Evolutionary conservation across 2,113 vertebrate species (phyloP).

Genomic region (Monopterus albus): DNA sequence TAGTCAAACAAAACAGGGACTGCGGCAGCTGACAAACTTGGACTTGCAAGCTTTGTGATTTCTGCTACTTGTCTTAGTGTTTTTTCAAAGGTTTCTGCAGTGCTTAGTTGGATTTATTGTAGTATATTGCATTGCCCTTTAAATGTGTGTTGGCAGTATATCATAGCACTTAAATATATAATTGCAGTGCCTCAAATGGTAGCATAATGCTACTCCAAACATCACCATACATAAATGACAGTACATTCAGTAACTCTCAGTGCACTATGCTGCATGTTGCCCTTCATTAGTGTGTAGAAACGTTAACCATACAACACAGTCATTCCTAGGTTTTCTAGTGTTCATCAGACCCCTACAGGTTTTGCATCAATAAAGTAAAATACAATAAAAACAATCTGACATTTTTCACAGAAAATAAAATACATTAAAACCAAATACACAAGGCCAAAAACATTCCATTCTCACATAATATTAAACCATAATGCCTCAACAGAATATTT

Average conservation of each 20-base stretch:
- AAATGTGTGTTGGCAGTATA: slow-evolving; percentile 81
- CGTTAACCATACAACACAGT: slow-evolving; percentile 80
- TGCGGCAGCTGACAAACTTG: slow-evolving; percentile 78
- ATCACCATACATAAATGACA: slow-evolving; percentile 86
- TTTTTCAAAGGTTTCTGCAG: slow-evolving; percentile 73
- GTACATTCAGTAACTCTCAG: slow-evolving; percentile 87
- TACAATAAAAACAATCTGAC: slow-evolving; percentile 82
- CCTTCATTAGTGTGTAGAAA: slow-evolving; percentile 86
- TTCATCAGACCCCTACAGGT: slow-evolving; percentile 80
- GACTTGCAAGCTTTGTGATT: slow-evolving; percentile 64
- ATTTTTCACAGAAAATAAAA: slow-evolving; percentile 94
- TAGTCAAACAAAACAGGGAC: slow-evolving; percentile 73
- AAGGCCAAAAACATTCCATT: slow-evolving; percentile 95
- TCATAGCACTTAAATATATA: slow-evolving; percentile 85
- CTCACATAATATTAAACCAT: slow-evolving; percentile 92
- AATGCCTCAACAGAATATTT: slow-evolving; percentile 95
- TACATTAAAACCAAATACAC: slow-evolving; percentile 93
- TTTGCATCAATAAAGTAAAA: slow-evolving; percentile 85
- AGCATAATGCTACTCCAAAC: slow-evolving; percentile 75
- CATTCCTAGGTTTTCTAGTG: slow-evolving; percentile 70
- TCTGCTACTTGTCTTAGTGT: slow-evolving; percentile 70
- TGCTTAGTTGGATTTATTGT: slow-evolving; percentile 73
- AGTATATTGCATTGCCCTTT: slow-evolving; percentile 82
- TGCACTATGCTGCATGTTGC: slow-evolving; percentile 78
- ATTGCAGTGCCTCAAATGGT: slow-evolving; percentile 77